These are phyloP conservation scores for Pseudachorutes palmiensis DNA, from an alignment of 1,140 invertebrate genomes.

Conservation along the genomic window DNA sequence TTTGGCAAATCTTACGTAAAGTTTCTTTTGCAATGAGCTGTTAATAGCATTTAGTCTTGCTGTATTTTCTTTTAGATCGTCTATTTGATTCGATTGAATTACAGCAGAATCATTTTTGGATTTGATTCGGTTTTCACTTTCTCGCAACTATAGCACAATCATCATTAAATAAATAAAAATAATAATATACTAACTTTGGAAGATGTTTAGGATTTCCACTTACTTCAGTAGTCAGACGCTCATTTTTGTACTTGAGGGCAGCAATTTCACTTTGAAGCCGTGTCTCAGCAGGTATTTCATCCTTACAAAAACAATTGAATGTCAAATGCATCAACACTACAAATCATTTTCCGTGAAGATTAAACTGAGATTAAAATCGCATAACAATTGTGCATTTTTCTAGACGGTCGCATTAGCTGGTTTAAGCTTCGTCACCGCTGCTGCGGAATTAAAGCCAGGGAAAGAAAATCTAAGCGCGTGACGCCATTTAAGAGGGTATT, in stretches of 20 bases:
- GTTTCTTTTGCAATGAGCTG: conserved; percentile 63
- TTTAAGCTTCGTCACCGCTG: too few relatives aligned
- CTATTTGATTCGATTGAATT: conserved; percentile 48
- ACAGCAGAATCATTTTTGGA: conserved; percentile 30
- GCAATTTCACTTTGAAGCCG: conserved; percentile 64
- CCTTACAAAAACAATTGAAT: conserved; percentile 16
- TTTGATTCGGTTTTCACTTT: conserved; percentile 29
- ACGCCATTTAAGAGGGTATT: too few relatives aligned
- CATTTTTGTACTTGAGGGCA: conserved; percentile 68
- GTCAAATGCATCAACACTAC: background rate
- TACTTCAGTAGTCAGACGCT: conserved; percentile 65
- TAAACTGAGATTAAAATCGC: too few relatives aligned
- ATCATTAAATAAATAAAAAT: background rate
- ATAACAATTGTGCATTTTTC: too few relatives aligned
- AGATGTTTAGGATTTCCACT: conserved; percentile 24
- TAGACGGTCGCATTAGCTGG: too few relatives aligned
- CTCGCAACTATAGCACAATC: conserved; percentile 24
- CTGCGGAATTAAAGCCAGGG: too few relatives aligned
- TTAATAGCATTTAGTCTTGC: conserved; percentile 70
- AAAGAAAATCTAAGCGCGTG: too few relatives aligned
- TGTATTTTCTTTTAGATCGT: conserved; percentile 65
- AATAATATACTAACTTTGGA: conserved; percentile 3
- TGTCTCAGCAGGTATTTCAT: conserved; percentile 37
- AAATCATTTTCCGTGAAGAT: too few relatives aligned
- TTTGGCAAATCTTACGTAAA: too few relatives aligned